These are phyloP conservation scores for Pangasius macronema DNA, from an alignment of 2,797 vertebrate species.

Conservation along the genomic window DNA sequence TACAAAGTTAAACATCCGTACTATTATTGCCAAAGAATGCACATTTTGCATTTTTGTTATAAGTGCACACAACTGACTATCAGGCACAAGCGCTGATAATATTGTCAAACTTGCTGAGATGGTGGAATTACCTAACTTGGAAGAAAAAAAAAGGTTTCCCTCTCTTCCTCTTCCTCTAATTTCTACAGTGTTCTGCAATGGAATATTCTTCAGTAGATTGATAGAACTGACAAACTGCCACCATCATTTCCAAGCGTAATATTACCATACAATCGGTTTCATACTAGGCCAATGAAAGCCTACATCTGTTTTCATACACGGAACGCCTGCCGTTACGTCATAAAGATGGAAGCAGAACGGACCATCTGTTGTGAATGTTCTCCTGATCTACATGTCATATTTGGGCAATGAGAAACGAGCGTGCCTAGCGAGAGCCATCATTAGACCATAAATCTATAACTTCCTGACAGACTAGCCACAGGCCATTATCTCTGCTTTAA, in stretches of 20 bases:
- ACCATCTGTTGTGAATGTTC: slow-evolving; percentile 69
- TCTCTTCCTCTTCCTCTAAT: slow-evolving; percentile 23
- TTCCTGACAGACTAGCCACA: slow-evolving; percentile 61
- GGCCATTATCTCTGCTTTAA: slow-evolving; percentile 63
- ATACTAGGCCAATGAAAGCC: slow-evolving; percentile 32
- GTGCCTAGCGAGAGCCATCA: slow-evolving; percentile 54
- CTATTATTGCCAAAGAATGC: slow-evolving; percentile 66
- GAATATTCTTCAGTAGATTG: slow-evolving; percentile 18
- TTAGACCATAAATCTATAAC: slow-evolving; percentile 63
- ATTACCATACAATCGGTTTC: slow-evolving; percentile 31
- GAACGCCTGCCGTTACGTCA: slow-evolving; percentile 59
- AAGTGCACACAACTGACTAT: slow-evolving; percentile 35
- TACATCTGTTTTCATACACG: slow-evolving; percentile 57
- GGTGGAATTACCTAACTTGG: slow-evolving; percentile 40
- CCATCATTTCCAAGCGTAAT: slow-evolving; percentile 37
- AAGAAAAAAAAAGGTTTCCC: not conserved
- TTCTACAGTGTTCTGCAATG: slow-evolving; percentile 1
- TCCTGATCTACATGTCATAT: slow-evolving; percentile 60
- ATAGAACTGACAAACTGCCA: slow-evolving; percentile 39
- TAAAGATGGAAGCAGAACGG: slow-evolving; percentile 67
- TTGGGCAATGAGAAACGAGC: slow-evolving; percentile 61
- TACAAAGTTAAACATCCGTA: slow-evolving; percentile 74
- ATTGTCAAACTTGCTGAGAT: slow-evolving; percentile 44
- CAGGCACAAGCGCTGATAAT: slow-evolving; percentile 21
- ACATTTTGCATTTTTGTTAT: slow-evolving; percentile 75